Evolutionary conservation across 2,797 vertebrate genomes (phyloP).

Genomic region (Gymnoscopelus microlampas): DNA sequence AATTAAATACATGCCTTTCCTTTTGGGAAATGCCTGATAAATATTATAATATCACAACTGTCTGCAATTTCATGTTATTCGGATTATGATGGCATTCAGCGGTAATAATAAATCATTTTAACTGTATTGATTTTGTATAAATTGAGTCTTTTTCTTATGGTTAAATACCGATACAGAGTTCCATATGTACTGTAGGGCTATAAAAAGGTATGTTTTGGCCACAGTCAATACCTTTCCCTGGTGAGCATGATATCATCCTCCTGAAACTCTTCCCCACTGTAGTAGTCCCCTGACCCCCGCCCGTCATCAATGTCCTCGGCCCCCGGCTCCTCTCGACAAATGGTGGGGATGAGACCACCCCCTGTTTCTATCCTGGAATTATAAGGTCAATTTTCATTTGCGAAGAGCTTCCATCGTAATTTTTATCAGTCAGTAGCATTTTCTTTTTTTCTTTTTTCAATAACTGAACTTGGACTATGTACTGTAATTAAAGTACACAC

Average conservation of each 20-base stretch:
- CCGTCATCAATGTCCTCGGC: constrained; percentile 84
- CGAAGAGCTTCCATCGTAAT: not conserved
- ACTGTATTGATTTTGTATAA: too few species aligned
- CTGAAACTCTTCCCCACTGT: constrained; percentile 91
- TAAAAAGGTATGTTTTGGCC: not conserved
- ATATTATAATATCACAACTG: too few species aligned
- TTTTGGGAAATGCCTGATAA: too few species aligned
- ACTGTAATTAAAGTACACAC: too few species aligned
- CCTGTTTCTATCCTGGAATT: constrained; percentile 85
- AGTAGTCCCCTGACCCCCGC: constrained; percentile 86
- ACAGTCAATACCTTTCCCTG: constrained; percentile 82
- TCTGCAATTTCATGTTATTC: too few species aligned
- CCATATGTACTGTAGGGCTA: not conserved
- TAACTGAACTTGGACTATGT: too few species aligned
- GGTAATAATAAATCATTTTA: too few species aligned
- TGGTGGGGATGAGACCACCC: constrained; percentile 84
- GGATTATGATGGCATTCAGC: too few species aligned
- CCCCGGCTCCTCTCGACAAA: constrained; percentile 81
- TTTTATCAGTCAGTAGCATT: not conserved
- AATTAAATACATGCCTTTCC: too few species aligned
- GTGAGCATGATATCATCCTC: constrained; percentile 88
- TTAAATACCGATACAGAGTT: too few species aligned
- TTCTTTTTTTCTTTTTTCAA: not conserved
- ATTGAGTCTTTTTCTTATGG: too few species aligned
- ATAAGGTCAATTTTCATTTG: not conserved